Evolutionary conservation across 2,797 vertebrate species (phyloP), one percentile per base, ranked within the genome.

Genomic region (Dallia pectoralis): DNA sequence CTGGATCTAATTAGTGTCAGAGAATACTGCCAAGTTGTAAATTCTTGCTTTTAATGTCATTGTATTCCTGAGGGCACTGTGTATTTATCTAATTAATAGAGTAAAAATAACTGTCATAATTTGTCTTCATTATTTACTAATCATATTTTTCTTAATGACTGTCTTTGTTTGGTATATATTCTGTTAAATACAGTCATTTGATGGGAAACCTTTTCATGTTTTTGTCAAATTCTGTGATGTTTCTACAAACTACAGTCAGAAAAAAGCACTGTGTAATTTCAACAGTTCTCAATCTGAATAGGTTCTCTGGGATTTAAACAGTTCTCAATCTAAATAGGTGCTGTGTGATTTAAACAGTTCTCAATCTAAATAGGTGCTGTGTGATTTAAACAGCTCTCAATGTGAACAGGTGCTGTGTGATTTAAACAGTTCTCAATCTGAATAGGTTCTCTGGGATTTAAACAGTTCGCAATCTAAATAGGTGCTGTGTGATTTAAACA

Each of bases 141-240:
- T 53, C 25, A 56, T 2, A 7, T 66, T 74, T 25, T 40, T 69
- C 67, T 16, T 76, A 16, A 77, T 27, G 25, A 79, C 69, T 81
- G 74, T 84, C 73, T 82, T 87, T 87, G 82, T 82, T 86, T 76
- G 51, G 61, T 83, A 81, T 69, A 1, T 69, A 69, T 79, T 85
- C 69, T 77, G 75, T 82, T 87, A 73, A 87, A 86, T 87, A 79
- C 79, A 85, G 69, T 82, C 3, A 71, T 81, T 84, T 81, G 49
- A 56, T 64, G 64, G 47, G 44, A 53, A 51, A n/a, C 2, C 30
- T 22, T 65, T 56, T 33, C 11, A 33, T 30, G 47, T 48, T 62
- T 48, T n/a, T 4, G 11, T 59, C 9, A 47, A 61, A 14, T 19
- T 15, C 22, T 30, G 36, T 66, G 48, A 66, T 53, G 32, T 36